Percentiles rank a stretch among this genome's conserved stretches.
These are phyloP conservation scores for Chromis chromis DNA, from an alignment of 2,797 vertebrate genomes.

Conservation along the genomic window DNA sequence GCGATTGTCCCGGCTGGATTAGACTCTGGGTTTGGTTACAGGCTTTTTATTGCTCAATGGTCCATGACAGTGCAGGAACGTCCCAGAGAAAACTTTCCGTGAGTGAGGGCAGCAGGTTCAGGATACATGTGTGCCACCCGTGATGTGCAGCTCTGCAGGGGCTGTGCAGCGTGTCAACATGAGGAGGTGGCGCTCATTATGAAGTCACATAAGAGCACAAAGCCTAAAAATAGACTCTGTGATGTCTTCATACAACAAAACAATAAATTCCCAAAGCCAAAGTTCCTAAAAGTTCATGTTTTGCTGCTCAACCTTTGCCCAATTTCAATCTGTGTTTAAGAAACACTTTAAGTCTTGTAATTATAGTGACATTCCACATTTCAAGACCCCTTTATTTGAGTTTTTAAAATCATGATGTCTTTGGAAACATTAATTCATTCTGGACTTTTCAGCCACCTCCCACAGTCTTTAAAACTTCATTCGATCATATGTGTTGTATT, in stretches of 20 bases:
- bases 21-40: conserved; percentile 78
- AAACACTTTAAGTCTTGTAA: not conserved
- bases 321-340: not conserved
- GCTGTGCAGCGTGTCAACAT: conserved; percentile 1
- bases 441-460: not conserved
- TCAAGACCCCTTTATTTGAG: not conserved
- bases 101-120: conserved; percentile 78
- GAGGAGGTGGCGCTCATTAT: not conserved
- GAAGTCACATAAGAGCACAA: not conserved
- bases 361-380: not conserved
- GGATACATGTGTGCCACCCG: conserved; percentile 21
- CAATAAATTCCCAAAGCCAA: not conserved
- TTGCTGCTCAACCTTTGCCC: not conserved
- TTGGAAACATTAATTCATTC: not conserved
- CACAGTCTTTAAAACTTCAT: not conserved
- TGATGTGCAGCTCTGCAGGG: conserved; percentile 22
- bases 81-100: conserved; percentile 52
- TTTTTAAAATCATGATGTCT: not conserved
- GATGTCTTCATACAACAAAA: not conserved
- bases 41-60: conserved; percentile 74
- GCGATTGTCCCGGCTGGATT: conserved; percentile 78
- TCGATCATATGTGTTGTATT: not conserved
- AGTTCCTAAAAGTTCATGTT: not conserved
- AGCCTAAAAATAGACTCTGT: not conserved
- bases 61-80: conserved; percentile 57